Conservation (phyloP, 2,797 vertebrate species). For the Borostomias antarcticus region DNA sequence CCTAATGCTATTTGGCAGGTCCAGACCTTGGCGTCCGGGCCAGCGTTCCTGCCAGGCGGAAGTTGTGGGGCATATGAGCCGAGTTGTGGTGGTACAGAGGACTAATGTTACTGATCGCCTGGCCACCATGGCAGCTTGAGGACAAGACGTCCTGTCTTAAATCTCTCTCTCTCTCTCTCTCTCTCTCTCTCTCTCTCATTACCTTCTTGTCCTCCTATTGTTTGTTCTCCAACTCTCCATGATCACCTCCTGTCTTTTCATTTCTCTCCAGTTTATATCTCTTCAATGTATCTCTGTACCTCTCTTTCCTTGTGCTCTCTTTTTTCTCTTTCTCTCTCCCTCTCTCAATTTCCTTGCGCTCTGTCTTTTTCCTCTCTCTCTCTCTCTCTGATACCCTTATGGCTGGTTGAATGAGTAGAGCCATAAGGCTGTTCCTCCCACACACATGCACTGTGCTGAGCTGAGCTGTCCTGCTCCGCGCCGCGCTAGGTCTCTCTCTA, state of each 20-base stretch:
- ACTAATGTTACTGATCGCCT: conserved; percentile 55
- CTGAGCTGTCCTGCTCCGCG: conserved; percentile 71
- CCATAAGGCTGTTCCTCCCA: conserved; percentile 77
- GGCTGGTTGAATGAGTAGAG: conserved; percentile 78
- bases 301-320: conserved; percentile 66
- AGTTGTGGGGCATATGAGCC: conserved; percentile 64
- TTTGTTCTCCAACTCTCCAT: conserved; percentile 16
- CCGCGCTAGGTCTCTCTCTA: too few species aligned
- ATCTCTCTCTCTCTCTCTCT: background rate
- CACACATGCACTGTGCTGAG: conserved; percentile 45
- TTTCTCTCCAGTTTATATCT: background rate
- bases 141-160: too few species aligned
- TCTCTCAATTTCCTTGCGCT: too few species aligned
- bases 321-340: conserved; percentile 29
- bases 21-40: conserved; percentile 63
- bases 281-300: conserved; percentile 58
- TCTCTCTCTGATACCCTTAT: conserved; percentile 75
- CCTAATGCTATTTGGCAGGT: conserved; percentile 77
- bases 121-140: conserved; percentile 40
- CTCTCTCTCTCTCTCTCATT: conserved; percentile 14
- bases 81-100: conserved; percentile 61
- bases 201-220: conserved; percentile 64
- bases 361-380: conserved; percentile 38
- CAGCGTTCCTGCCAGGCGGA: conserved; percentile 65
- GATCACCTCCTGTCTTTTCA: background rate